These are phyloP conservation scores for Heliconius hermathena DNA, from an alignment of 1,140 invertebrate species.

Conservation along the genomic window DNA sequence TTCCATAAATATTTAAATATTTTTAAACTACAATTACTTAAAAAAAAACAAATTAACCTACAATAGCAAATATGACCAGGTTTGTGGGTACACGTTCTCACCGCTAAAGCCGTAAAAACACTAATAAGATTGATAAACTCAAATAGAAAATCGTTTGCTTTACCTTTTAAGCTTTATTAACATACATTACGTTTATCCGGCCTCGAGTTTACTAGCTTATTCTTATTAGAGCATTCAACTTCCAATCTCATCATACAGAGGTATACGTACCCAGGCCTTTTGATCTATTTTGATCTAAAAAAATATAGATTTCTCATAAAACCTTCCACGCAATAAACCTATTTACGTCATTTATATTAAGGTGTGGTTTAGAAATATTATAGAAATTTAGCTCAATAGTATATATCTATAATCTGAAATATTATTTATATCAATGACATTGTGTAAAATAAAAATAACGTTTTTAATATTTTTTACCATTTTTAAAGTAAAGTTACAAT, in stretches of 20 bases:
- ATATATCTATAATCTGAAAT: background rate
- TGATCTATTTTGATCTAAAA: conserved; percentile 32
- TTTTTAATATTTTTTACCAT: no score
- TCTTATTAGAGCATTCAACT: conserved; percentile 50
- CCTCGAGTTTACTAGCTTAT: conserved; percentile 49
- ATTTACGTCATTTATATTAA: background rate
- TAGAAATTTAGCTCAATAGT: background rate
- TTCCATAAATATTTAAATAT: no score
- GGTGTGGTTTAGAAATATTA: background rate
- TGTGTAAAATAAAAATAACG: no score
- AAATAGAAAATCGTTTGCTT: conserved; percentile 50
- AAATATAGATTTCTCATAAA: conserved; percentile 30
- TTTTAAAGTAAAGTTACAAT: no score
- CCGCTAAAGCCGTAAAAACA: conserved; percentile 38
- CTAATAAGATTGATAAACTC: conserved; percentile 53
- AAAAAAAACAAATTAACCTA: background rate
- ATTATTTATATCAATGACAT: background rate
- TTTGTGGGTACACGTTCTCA: conserved; percentile 32
- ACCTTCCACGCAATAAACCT: background rate
- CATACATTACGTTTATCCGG: conserved; percentile 51
- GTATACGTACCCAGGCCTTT: conserved; percentile 23
- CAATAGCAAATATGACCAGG: background rate
- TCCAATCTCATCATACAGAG: background rate
- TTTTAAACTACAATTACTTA: background rate
- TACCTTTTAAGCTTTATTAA: conserved; percentile 58